Base-by-base conservation (phyloP, 2,888 invertebrate genomes). In the Lingula anatina region DNA sequence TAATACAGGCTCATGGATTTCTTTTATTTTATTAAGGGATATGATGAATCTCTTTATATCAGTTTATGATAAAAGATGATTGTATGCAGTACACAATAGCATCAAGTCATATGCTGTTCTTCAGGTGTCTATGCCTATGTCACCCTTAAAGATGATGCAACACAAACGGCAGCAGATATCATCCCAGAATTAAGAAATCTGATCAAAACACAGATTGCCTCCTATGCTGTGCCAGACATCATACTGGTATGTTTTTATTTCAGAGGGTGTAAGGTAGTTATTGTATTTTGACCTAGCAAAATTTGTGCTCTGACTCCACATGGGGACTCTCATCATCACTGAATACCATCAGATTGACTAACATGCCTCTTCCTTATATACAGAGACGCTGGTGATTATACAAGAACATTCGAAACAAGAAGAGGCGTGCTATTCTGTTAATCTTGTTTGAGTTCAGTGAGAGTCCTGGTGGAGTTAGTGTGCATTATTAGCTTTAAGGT, bases 181-280 rank as follows among this genome's bases (percentile, higher is more conserved):
- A 55, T 58, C 9, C 35, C 36, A 5, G 71, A 78, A 44, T 55
- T 79, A 21, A 70, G 61, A 51, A 50, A 39, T 9, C 46, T 70
- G 31, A 75, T 78, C 23, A 75, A 73, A 56, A 59, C 63, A 5
- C 59, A 70, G 45, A 79, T 81, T 44, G 79, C 79, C 23, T 62
- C 68, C 2, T 79, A 78, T 57, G 81, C 81, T n/a, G 68, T 78
- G 31, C 81, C 81, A 15, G 80, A 81, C 49, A 58, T 65, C 44
- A 74, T 80, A 43, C 62, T 77, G 70, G 80, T 80, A 62, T 49
- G 57, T 35, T 53, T 49, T 51, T 20, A 63, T n/a, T n/a, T n/a
- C n/a, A n/a, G 66, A 46, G 65, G 35, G 53, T 52, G 12, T 43
- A 23, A 15, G 9, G n/a, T n/a, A n/a, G n/a, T n/a, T n/a, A n/a